phyloP scores from a whole-genome alignment of 2,797 vertebrate genomes.

The Chrosomus eos region DNA sequence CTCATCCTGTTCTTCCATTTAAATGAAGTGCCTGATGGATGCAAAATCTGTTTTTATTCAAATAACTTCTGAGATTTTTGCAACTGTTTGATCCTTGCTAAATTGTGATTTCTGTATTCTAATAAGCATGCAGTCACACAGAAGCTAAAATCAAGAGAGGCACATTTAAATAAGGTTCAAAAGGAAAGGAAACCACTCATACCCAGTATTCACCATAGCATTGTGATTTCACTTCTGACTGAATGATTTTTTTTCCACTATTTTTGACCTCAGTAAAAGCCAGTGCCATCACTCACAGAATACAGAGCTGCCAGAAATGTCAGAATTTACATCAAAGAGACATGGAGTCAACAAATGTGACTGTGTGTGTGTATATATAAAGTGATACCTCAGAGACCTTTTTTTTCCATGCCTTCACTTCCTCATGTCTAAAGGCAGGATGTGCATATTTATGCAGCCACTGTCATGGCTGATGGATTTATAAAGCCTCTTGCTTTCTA shows the following conservation, averaged over 20 bases:
- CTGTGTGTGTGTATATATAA: conserved; percentile 27
- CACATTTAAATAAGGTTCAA: conserved; percentile 35
- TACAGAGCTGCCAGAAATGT: conserved; percentile 73
- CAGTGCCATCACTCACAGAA: conserved; percentile 58
- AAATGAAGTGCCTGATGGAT: conserved; percentile 53
- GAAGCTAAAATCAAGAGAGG: conserved; percentile 24
- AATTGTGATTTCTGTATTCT: conserved; percentile 15
- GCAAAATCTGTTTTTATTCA: conserved; percentile 43
- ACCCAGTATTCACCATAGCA: conserved; percentile 15
- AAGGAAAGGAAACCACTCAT: conserved; percentile 34
- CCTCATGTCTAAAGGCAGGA: conserved; percentile 44
- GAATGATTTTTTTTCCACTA: conserved; percentile 1
- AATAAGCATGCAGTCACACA: conserved; percentile 21
- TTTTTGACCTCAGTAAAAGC: conserved; percentile 57
- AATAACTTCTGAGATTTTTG: conserved; percentile 37
- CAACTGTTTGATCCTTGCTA: conserved; percentile 56
- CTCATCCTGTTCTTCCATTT: conserved; percentile 31
- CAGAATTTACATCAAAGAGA: conserved; percentile 78
- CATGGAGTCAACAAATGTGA: conserved; percentile 57
- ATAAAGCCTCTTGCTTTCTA: conserved; percentile 1
- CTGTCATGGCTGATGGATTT: conserved; percentile 29
- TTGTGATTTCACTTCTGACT: conserved; percentile 35
- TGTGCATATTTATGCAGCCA: conserved; percentile 35
- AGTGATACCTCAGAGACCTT: conserved; percentile 36
- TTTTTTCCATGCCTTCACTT: conserved; percentile 33